Percentiles rank a stretch among this genome's conserved stretches.
Conservation (phyloP, 37 sponge, comb jelly and placozoan species). For the Beroe forskalii region DNA sequence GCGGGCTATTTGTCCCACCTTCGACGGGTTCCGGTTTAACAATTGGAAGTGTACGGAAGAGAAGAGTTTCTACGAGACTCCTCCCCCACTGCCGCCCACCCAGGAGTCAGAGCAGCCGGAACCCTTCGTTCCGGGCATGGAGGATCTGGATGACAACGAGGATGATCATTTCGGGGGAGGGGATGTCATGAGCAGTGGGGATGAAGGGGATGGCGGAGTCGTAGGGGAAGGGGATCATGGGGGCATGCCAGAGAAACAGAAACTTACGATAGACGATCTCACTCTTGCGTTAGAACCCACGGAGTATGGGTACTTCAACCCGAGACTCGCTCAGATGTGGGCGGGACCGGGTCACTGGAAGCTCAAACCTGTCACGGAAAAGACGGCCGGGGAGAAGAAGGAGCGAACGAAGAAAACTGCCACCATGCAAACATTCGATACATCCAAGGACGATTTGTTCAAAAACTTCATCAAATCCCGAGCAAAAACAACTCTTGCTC, state of each 20-base stretch:
- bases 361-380: constrained; percentile 42
- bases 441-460: background rate
- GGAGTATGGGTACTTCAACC: constrained; percentile 84
- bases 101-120: constrained; percentile 17
- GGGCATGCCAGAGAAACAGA: background rate
- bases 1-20: constrained; percentile 57
- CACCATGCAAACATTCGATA: background rate
- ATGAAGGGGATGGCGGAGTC: background rate
- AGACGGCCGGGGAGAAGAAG: background rate
- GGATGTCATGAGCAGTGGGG: background rate
- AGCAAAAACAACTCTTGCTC: constrained; percentile 29
- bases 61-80: background rate
- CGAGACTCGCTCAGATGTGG: constrained; percentile 75
- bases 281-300: constrained; percentile 72
- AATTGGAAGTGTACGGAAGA: background rate
- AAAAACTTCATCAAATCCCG: constrained; percentile 41
- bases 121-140: constrained; percentile 28
- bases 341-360: constrained; percentile 95
- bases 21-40: constrained; percentile 67
- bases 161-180: constrained; percentile 18
- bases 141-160: constrained; percentile 1
- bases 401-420: constrained; percentile 36
- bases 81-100: background rate
- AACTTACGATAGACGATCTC: constrained; percentile 2
- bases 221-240: background rate